Evolutionary conservation across 2,113 vertebrate genomes (phyloP).

Genomic region (Hypanus sabinus): DNA sequence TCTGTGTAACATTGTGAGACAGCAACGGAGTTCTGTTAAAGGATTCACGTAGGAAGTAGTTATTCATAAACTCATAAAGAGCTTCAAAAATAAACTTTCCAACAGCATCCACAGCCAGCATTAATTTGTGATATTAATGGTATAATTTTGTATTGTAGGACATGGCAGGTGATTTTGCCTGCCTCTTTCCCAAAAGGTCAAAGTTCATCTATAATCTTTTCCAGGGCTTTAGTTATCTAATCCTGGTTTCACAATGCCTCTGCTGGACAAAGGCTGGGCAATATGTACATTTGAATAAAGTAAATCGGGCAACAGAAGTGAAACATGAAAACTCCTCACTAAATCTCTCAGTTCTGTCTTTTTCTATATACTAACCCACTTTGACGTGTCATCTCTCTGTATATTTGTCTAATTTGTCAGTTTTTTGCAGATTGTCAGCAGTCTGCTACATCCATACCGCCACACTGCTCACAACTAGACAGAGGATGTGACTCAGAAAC

Average conservation of each 20-base stretch:
- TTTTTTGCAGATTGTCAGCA: conserved; percentile 99
- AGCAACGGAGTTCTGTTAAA: not conserved
- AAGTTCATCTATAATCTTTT: not conserved
- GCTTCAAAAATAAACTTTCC: not conserved
- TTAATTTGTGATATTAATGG: not conserved
- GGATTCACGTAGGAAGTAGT: not conserved
- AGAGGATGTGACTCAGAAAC: conserved; percentile 68
- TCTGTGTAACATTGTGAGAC: not conserved
- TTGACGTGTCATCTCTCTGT: conserved; percentile 78
- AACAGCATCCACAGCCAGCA: not conserved
- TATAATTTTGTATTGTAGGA: not conserved
- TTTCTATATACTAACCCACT: conserved; percentile 62
- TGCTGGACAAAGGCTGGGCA: not conserved
- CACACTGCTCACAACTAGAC: conserved; percentile 89
- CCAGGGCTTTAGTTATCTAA: not conserved
- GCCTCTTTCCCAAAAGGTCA: not conserved
- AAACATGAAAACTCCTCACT: conserved; percentile 53
- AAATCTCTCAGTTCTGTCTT: conserved; percentile 57
- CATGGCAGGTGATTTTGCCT: not conserved
- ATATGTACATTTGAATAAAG: not conserved
- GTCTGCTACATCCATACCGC: conserved; percentile 93
- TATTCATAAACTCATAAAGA: not conserved
- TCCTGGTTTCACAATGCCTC: not conserved
- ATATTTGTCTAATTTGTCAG: conserved; percentile 99
- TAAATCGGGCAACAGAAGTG: not conserved